phyloP scores from a whole-genome alignment of 2,113 vertebrate genomes.

The Callospermophilus lateralis region DNA sequence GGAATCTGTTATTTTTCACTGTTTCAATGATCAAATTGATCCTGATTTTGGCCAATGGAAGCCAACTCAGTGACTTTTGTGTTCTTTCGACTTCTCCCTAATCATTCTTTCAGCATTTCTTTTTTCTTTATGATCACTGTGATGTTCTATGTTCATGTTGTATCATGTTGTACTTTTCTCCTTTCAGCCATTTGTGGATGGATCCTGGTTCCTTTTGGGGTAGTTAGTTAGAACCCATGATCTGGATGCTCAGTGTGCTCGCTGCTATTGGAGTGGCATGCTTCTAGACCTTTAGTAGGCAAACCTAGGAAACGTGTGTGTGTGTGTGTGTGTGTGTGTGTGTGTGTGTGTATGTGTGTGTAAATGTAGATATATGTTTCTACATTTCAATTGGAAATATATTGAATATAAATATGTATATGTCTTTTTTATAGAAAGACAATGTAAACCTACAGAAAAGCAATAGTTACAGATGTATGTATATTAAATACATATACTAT shows the following conservation, averaged over 20 bases:
- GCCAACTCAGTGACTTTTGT: not conserved
- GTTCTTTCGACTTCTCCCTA: not conserved
- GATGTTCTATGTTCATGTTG: not conserved
- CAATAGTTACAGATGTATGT: not conserved
- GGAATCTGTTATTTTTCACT: not conserved
- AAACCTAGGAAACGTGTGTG: not conserved
- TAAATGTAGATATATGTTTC: not conserved
- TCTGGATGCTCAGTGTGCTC: not conserved
- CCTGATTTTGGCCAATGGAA: not conserved
- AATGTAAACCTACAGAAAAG: not conserved
- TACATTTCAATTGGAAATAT: not conserved
- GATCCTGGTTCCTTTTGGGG: not conserved
- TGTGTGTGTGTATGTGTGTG: too few species aligned
- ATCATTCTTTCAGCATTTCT: not conserved
- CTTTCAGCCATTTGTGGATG: not conserved
- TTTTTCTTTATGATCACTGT: not conserved
- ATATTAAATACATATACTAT: not conserved
- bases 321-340: too few species aligned
- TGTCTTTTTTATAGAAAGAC: not conserved
- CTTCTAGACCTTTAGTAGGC: not conserved
- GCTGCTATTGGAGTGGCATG: not conserved
- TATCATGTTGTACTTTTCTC: not conserved
- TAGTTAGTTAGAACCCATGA: not conserved
- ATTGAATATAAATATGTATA: not conserved
- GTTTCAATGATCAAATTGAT: not conserved